phyloP scores from a whole-genome alignment of 2,797 vertebrate genomes.

The Eospalax fontanierii region DNA sequence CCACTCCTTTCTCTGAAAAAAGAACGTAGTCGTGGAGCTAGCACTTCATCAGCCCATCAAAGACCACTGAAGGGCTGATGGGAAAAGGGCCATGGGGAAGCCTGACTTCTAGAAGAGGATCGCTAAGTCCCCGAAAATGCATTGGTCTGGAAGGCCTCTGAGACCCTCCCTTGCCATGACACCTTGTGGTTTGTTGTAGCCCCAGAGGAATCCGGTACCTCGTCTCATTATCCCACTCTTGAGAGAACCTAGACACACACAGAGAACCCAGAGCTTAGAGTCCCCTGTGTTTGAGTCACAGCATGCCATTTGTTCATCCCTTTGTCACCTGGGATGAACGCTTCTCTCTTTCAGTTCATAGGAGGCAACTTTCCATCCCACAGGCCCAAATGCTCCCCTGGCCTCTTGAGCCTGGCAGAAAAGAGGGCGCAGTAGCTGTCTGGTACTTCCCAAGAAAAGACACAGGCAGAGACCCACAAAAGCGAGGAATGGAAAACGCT shows the following conservation, averaged over 20 bases:
- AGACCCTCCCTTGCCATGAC: not conserved
- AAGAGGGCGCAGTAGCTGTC: not conserved
- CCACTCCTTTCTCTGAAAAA: not conserved
- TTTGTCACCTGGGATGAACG: not conserved
- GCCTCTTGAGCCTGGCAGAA: not conserved
- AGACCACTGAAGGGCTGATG: not conserved
- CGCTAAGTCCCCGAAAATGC: not conserved
- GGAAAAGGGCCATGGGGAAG: not conserved
- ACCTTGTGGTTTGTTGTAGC: not conserved
- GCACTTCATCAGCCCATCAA: not conserved
- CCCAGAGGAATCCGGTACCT: not conserved
- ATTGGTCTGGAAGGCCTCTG: not conserved
- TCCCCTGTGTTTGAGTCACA: not conserved
- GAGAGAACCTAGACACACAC: not conserved
- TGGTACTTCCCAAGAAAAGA: not conserved
- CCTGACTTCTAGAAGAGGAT: not conserved
- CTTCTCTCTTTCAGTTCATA: not conserved
- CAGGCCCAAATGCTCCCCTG: not conserved
- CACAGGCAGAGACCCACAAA: not conserved
- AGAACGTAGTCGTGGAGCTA: too few species aligned
- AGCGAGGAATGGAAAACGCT: not conserved
- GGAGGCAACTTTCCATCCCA: not conserved
- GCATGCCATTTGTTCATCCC: not conserved
- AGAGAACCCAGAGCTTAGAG: not conserved
- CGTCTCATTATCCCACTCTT: not conserved